These are phyloP conservation scores for Serilophus lunatus DNA, from an alignment of 2,113 vertebrate genomes.

Conservation along the genomic window DNA sequence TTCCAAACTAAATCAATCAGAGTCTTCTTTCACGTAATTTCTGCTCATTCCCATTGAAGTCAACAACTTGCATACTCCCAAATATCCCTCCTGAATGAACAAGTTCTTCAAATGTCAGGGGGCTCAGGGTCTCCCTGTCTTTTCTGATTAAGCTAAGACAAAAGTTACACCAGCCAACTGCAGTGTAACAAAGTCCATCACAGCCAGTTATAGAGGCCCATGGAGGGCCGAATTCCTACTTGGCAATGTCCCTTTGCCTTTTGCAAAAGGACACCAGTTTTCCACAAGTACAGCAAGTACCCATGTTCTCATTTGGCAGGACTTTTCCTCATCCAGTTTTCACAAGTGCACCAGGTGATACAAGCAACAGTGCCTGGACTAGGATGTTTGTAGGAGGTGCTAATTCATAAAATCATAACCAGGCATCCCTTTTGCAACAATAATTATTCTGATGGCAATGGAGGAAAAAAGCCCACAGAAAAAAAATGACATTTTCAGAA, in stretches of 20 bases:
- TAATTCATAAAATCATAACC: background rate
- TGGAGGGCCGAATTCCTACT: background rate
- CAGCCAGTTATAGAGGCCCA: background rate
- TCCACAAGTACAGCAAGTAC: background rate
- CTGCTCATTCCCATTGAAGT: background rate
- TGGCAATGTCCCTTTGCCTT: background rate
- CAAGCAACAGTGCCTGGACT: background rate
- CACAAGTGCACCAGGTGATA: background rate
- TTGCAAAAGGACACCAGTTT: background rate
- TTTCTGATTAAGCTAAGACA: background rate
- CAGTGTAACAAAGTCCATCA: background rate
- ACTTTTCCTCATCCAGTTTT: background rate
- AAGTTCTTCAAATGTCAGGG: background rate
- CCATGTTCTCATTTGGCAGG: background rate
- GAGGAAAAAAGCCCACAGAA: background rate
- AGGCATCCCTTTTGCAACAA: background rate
- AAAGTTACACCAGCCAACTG: background rate
- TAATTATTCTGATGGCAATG: conserved; percentile 30
- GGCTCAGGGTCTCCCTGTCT: background rate
- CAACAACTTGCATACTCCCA: background rate
- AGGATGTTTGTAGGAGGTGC: background rate
- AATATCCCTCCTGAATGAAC: background rate
- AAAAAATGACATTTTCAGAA: conserved; percentile 15
- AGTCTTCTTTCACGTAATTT: background rate
- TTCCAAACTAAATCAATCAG: background rate